Base-by-base conservation (phyloP, 1,140 invertebrate genomes). In the Macrobrachium rosenbergii region DNA sequence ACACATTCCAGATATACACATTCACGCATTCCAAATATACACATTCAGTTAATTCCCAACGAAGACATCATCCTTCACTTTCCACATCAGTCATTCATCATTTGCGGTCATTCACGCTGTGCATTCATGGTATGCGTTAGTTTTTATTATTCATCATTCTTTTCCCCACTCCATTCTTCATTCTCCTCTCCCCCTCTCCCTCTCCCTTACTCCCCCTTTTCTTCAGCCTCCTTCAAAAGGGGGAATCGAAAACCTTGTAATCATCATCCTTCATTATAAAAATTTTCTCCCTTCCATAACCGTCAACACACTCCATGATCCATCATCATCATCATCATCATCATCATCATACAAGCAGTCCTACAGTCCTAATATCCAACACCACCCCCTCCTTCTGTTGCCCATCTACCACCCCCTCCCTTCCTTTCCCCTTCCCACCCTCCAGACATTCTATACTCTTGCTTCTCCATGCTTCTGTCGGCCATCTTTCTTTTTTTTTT, bases 231-330 rank as follows among this genome's bases (percentile, higher is more conserved):
- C 17, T 72, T 43, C 12, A 12, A 12, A 28, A 23, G 12, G 28
- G 28, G 28, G 69, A 43, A n/a, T 72, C 69, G 69, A 16, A 28
- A 28, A 28, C 69, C 23, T 72, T 43, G 37, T 72, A 23, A 72
- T 72, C 37, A 72, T 72, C 69, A 72, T 72, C 21, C 23, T 72
- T 72, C 23, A 72, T 72, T 72, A 72, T 72, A 43, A n/a, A 28
- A 43, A 28, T 72, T 28, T 17, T 72, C 23, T 28, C 69, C 37
- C 17, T 72, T 28, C 69, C 69, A 23, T 52, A 52, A 52, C 52
- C 52, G 52, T 52, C 52, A 52, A 52, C 52, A 52, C 52, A 52
- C 52, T 52, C 52, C 52, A 52, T 52, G 52, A 52, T 52, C 52
- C 52, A 52, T 52, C 52, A 52, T 52, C 52, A 52, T 52, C 52